Conservation (phyloP, 2,888 invertebrate genomes). For the Hipparchia sbordonii region DNA sequence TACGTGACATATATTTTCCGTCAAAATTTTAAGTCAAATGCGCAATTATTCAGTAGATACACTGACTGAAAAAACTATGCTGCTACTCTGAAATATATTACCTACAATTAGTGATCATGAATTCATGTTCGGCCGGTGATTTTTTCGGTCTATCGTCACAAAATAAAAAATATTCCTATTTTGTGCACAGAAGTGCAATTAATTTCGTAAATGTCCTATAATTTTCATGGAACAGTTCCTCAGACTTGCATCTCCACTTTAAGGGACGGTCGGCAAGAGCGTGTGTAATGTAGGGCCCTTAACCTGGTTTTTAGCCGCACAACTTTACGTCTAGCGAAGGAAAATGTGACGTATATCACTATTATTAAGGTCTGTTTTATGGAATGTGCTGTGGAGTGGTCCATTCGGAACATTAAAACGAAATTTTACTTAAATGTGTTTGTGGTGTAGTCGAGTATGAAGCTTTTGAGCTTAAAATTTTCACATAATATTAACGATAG, state of each 20-base stretch:
- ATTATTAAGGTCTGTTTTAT: conserved; percentile 10
- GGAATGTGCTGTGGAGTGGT: neutral
- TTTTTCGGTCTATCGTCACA: too few species aligned
- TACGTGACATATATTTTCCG: too few species aligned
- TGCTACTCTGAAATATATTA: too few species aligned
- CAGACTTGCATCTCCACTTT: conserved; percentile 28
- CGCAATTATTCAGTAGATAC: too few species aligned
- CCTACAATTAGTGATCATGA: too few species aligned
- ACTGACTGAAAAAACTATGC: too few species aligned
- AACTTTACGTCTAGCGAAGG: neutral
- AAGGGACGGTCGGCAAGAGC: conserved; percentile 30
- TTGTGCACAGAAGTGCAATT: neutral
- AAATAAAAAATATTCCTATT: too few species aligned
- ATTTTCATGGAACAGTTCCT: neutral
- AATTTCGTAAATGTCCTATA: neutral
- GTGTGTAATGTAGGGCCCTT: conserved; percentile 35
- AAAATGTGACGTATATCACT: conserved; percentile 4
- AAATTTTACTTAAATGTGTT: conserved; percentile 22
- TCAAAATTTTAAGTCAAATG: too few species aligned
- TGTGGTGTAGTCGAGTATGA: conserved; percentile 14
- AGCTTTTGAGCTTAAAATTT: neutral
- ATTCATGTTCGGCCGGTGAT: too few species aligned
- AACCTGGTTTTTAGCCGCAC: conserved; percentile 28
- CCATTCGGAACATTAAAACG: conserved; percentile 11
- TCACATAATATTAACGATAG: neutral